Conservation (phyloP, 2,113 vertebrate genomes). For the Coptodon bakossiorum region DNA sequence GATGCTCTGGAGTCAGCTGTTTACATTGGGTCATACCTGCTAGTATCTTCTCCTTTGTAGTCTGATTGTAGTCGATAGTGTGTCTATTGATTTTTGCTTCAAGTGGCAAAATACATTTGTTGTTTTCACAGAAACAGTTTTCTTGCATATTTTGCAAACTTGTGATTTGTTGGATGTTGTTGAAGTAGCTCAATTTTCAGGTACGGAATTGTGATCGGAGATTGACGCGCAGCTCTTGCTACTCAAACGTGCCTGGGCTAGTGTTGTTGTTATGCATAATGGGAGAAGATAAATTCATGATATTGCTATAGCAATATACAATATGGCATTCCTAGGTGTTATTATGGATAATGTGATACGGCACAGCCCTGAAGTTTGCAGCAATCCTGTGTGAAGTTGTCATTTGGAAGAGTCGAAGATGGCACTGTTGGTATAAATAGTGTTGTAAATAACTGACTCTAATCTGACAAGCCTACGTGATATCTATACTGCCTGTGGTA, state of each 20-base stretch:
- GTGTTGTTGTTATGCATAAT: background rate
- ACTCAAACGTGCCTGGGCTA: background rate
- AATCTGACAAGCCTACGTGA: background rate
- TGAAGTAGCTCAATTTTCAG: background rate
- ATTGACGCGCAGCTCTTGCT: background rate
- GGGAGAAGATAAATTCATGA: background rate
- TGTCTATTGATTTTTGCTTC: background rate
- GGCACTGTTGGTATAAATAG: background rate
- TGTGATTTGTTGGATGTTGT: background rate
- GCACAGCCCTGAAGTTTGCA: background rate
- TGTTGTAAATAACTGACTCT: background rate
- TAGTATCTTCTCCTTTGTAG: background rate
- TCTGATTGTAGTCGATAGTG: background rate
- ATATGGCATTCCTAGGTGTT: background rate
- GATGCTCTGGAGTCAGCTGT: background rate
- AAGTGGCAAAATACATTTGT: background rate
- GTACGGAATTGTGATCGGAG: background rate
- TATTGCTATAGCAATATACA: background rate
- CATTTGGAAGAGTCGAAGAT: background rate
- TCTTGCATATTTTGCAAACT: background rate
- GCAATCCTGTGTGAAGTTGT: background rate
- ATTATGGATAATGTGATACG: background rate
- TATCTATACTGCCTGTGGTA: background rate
- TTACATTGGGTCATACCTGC: background rate
- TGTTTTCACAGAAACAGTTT: background rate